Evolutionary conservation across 2,888 invertebrate genomes (phyloP).

Genomic region (Polylopha cassiicola): DNA sequence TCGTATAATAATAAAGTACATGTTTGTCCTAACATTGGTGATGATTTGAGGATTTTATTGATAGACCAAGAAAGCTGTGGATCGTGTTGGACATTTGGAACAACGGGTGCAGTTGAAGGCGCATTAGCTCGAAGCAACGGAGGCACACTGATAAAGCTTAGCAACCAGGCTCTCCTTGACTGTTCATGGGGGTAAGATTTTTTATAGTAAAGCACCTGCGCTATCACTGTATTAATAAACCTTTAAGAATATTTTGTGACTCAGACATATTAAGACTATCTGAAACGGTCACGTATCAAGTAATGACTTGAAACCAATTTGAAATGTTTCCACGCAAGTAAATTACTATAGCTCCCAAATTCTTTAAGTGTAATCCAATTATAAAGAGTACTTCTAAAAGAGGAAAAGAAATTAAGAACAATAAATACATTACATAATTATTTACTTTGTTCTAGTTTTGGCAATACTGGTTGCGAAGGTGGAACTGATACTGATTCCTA

Average conservation of each 20-base stretch:
- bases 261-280: no score
- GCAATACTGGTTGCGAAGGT: conserved; percentile 92
- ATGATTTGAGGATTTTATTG: no score
- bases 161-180: conserved; percentile 58
- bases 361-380: no score
- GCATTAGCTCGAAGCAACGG: conserved; percentile 51
- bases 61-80: conserved; percentile 55
- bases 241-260: no score
- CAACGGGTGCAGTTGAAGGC: conserved; percentile 54
- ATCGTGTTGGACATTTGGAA: conserved; percentile 56
- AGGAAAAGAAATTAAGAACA: no score
- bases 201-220: neutral
- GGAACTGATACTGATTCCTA: conserved; percentile 93
- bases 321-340: no score
- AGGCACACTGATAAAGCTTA: conserved; percentile 48
- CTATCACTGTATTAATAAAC: neutral
- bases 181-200: conserved; percentile 57
- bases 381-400: no score
- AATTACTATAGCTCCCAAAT: no score
- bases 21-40: no score
- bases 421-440: neutral
- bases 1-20: no score
- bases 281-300: no score
- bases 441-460: conserved; percentile 67
- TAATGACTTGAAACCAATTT: no score